Evolutionary conservation across 53 echinoderm and acorn worm genomes (phyloP).

Genomic region (Luidia sarsii): DNA sequence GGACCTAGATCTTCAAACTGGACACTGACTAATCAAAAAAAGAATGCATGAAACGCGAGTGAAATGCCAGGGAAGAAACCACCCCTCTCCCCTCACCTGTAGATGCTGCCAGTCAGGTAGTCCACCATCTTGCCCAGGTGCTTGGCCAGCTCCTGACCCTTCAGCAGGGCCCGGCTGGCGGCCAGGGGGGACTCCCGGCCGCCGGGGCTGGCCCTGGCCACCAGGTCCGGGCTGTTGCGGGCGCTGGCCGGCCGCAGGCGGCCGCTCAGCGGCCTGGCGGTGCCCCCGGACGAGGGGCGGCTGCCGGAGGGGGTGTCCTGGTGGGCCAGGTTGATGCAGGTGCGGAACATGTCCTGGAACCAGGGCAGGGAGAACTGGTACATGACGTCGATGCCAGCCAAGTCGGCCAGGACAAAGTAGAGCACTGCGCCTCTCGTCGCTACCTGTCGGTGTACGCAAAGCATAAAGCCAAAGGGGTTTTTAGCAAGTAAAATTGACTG

Average conservation of each 20-base stretch:
- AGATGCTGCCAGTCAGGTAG: constrained; percentile 92
- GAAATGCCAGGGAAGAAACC: too few relatives aligned
- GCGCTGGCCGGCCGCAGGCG: constrained; percentile 88
- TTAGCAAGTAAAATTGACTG: too few relatives aligned
- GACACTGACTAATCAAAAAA: too few relatives aligned
- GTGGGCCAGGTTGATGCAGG: constrained; percentile 81
- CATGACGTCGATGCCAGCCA: constrained; percentile 97
- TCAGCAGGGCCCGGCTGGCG: constrained; percentile 60
- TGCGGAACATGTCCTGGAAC: constrained; percentile 94
- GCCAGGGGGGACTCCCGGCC: constrained; percentile 62
- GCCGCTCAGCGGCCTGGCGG: constrained; percentile 76
- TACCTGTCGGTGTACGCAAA: too few relatives aligned
- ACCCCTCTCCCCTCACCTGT: constrained; percentile 86
- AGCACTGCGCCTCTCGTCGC: constrained; percentile 95
- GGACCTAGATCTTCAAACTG: too few relatives aligned
- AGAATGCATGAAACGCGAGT: too few relatives aligned
- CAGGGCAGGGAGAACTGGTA: constrained; percentile 98
- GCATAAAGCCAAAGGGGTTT: too few relatives aligned
- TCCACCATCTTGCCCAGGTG: constrained; percentile 91
- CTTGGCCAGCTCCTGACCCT: constrained; percentile 69
- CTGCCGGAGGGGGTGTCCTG: constrained; percentile 37
- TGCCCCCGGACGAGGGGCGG: constrained; percentile 59
- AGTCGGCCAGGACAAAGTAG: constrained; percentile 95
- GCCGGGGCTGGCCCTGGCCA: constrained; percentile 27
- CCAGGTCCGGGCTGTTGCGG: constrained; percentile 85